These are phyloP conservation scores for Rhincodon typus DNA, from an alignment of 2,797 vertebrate species.

Conservation along the genomic window DNA sequence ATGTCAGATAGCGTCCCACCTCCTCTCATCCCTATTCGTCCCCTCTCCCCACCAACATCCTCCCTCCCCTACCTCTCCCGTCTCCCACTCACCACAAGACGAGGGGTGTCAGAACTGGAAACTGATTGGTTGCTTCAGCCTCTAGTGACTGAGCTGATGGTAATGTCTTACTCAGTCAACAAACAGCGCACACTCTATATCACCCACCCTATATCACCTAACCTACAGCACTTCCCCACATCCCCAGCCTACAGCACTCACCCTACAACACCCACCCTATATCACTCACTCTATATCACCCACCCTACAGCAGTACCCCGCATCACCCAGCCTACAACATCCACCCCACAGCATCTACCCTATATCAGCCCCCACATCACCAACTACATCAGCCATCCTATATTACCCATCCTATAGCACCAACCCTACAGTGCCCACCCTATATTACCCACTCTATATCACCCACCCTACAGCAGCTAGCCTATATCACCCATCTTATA, in stretches of 20 bases:
- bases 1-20: too few relatives aligned
- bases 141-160: neutral
- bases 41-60: too few relatives aligned
- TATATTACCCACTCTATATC: too few relatives aligned
- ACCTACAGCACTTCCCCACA: too few relatives aligned
- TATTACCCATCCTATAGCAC: too few relatives aligned
- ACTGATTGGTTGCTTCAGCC: neutral
- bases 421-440: neutral
- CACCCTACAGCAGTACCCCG: neutral
- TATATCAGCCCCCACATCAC: neutral
- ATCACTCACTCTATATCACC: too few relatives aligned
- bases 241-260: too few relatives aligned
- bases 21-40: too few relatives aligned
- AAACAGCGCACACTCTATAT: neutral
- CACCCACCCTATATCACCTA: too few relatives aligned
- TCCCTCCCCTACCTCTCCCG: too few relatives aligned
- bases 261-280: neutral
- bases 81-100: neutral
- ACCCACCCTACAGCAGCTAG: neutral
- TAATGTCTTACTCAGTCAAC: too few relatives aligned
- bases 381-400: too few relatives aligned
- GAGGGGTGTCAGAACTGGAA: neutral
- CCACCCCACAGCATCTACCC: neutral
- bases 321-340: neutral
- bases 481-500: neutral